These are phyloP conservation scores for Tineola bisselliella DNA, from an alignment of 2,888 invertebrate genomes.

Conservation along the genomic window DNA sequence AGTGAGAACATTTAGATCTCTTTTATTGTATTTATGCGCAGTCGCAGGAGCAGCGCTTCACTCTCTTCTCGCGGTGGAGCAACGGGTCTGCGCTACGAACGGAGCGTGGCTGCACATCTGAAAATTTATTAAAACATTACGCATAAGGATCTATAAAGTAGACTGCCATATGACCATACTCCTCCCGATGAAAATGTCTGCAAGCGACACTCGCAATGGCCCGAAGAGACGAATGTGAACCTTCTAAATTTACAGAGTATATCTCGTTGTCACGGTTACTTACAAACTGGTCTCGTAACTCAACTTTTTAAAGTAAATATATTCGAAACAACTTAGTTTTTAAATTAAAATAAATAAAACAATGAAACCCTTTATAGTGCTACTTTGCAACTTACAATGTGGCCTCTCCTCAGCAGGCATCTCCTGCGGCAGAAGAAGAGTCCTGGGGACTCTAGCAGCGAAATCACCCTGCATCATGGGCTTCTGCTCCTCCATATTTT, in stretches of 20 bases:
- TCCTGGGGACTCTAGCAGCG: slow-evolving; percentile 57
- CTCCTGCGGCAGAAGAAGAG: slow-evolving; percentile 67
- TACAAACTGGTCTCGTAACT: no score
- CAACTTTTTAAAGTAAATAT: no score
- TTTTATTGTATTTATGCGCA: slow-evolving; percentile 64
- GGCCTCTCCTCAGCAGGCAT: slow-evolving; percentile 74
- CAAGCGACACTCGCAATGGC: no score
- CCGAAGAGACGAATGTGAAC: no score
- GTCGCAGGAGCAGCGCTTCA: slow-evolving; percentile 80
- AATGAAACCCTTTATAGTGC: no score
- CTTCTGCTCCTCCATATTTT: slow-evolving; percentile 29
- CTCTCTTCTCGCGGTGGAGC: slow-evolving; percentile 70
- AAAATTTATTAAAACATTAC: slow-evolving; percentile 25
- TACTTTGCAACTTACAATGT: slow-evolving; percentile 83
- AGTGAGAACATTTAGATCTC: slow-evolving; percentile 28
- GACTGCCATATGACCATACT: no score
- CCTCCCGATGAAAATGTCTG: no score
- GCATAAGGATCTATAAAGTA: neutral
- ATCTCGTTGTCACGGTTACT: no score
- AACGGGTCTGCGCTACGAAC: slow-evolving; percentile 69
- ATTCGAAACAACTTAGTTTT: no score
- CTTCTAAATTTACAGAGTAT: no score
- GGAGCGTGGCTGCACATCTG: slow-evolving; percentile 83
- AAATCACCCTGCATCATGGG: slow-evolving; percentile 41
- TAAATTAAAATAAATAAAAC: no score